Evolutionary conservation across 2,888 invertebrate species (phyloP).

Genomic region (Alentia gelatinosa): DNA sequence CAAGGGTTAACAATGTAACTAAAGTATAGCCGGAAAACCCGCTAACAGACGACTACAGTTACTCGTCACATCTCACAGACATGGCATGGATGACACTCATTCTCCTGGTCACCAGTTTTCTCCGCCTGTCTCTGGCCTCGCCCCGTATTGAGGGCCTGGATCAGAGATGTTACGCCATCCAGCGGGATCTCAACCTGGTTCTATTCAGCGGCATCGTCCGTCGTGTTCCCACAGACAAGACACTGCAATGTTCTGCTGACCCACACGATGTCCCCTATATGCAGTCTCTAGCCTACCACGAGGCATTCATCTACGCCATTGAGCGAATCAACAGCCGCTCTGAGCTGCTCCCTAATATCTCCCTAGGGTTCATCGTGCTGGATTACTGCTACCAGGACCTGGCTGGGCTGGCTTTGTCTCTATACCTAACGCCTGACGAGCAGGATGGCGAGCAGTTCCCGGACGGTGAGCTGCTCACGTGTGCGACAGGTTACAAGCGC

Average conservation of each 20-base stretch:
- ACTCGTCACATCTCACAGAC: no score
- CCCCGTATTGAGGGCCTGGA: not conserved
- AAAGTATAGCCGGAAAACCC: no score
- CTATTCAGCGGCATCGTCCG: not conserved
- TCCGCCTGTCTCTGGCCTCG: not conserved
- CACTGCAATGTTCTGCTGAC: not conserved
- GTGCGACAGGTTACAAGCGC: not conserved
- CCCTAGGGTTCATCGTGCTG: conserved; percentile 67
- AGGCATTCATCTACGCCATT: conserved; percentile 67
- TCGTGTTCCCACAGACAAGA: not conserved
- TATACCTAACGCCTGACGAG: conserved; percentile 60
- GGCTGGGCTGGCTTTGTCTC: conserved; percentile 63
- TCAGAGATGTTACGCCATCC: not conserved
- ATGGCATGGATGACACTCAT: no score
- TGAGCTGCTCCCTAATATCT: conserved; percentile 66
- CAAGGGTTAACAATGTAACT: no score
- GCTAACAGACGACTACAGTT: no score
- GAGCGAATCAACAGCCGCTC: conserved; percentile 65
- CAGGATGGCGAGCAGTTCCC: not conserved
- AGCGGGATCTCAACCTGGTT: not conserved
- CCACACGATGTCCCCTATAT: not conserved
- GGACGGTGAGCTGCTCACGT: not conserved
- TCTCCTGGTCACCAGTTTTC: not conserved
- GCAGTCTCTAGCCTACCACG: not conserved
- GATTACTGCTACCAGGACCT: conserved; percentile 68